Percentiles rank a stretch among this genome's conserved stretches.
phyloP scores from a whole-genome alignment of 2,888 invertebrate species.

The Drosophila conformis region DNA sequence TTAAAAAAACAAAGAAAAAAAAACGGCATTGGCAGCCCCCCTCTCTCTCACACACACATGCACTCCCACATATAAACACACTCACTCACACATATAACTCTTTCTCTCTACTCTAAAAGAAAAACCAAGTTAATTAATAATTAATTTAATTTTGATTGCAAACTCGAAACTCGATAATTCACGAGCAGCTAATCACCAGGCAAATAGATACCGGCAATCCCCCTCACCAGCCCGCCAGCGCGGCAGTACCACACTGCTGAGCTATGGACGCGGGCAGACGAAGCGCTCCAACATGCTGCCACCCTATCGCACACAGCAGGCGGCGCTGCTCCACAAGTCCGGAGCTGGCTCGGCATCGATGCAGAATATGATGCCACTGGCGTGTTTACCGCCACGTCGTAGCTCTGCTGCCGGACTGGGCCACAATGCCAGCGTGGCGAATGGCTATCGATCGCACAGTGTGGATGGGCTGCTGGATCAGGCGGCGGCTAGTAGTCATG shows the following conservation, averaged over 20 bases:
- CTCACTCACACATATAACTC: slow-evolving; percentile 25
- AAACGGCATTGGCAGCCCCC: slow-evolving; percentile 10
- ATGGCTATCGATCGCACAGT: slow-evolving; percentile 86
- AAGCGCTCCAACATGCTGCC: slow-evolving; percentile 80
- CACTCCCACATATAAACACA: slow-evolving; percentile 5
- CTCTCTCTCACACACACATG: slow-evolving; percentile 14
- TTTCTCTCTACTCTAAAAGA: slow-evolving; percentile 25
- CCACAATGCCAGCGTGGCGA: slow-evolving; percentile 63
- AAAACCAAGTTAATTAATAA: slow-evolving; percentile 63
- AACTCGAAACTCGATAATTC: slow-evolving; percentile 63
- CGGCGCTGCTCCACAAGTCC: slow-evolving; percentile 63
- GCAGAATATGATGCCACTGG: slow-evolving; percentile 79
- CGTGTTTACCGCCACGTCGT: slow-evolving; percentile 76
- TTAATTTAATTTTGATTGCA: slow-evolving; percentile 84
- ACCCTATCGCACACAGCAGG: slow-evolving; percentile 82
- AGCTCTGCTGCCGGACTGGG: slow-evolving; percentile 83
- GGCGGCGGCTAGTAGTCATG: slow-evolving; percentile 57
- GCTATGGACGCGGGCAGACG: slow-evolving; percentile 73
- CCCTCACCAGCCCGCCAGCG: slow-evolving; percentile 88
- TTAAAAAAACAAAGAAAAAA: not conserved
- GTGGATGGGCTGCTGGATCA: slow-evolving; percentile 88
- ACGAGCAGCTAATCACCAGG: slow-evolving; percentile 85
- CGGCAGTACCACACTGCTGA: slow-evolving; percentile 80
- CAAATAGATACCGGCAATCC: slow-evolving; percentile 88
- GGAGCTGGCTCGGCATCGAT: slow-evolving; percentile 72